Evolutionary conservation across 2,888 invertebrate species (phyloP).

Genomic region (Nemoura dubitans): DNA sequence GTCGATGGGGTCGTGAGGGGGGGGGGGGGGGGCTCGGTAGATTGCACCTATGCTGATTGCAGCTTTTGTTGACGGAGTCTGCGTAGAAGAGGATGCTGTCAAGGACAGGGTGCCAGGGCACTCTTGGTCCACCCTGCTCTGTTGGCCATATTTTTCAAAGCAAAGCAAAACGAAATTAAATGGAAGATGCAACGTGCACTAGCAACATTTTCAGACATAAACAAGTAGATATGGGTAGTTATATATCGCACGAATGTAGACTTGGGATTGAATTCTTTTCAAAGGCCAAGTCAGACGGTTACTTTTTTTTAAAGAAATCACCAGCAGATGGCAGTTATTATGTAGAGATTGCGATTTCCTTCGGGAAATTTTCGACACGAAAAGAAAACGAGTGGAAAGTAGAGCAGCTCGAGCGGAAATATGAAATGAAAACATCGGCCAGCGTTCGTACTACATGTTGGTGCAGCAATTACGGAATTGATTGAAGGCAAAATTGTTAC

Average conservation of each 20-base stretch:
- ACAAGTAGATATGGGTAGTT: background rate
- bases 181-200: background rate
- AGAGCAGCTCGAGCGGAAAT: background rate
- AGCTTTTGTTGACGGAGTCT: background rate
- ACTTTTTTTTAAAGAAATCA: background rate
- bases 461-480: background rate
- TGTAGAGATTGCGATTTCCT: constrained; percentile 7
- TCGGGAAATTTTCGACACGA: background rate
- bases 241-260: background rate
- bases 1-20: background rate
- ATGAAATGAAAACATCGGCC: background rate
- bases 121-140: background rate
- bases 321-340: constrained; percentile 2
- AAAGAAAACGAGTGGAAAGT: background rate
- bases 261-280: background rate
- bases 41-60: background rate
- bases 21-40: background rate
- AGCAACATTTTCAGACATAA: background rate
- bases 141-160: background rate
- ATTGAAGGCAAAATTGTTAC: constrained; percentile 4
- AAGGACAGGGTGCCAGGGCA: background rate
- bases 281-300: background rate
- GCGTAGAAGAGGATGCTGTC: background rate
- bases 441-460: background rate
- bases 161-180: background rate